These are phyloP conservation scores for Bursaphelenchus okinawaensis DNA, from an alignment of 2,888 invertebrate genomes.

Conservation along the genomic window DNA sequence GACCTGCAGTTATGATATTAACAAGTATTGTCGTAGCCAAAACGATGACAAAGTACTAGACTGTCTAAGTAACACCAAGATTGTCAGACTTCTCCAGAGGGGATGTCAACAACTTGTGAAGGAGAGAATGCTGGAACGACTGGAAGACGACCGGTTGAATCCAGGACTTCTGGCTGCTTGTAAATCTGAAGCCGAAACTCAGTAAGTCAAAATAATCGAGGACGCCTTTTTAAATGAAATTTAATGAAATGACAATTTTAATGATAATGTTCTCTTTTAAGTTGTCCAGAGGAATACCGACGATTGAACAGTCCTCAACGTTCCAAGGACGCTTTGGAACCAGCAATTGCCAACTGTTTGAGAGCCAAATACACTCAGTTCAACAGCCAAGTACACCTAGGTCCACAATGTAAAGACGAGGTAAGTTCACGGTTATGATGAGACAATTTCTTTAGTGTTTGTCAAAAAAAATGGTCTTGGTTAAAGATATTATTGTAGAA, in stretches of 20 bases:
- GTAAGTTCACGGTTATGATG: constrained; percentile 9
- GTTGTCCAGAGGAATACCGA: constrained; percentile 48
- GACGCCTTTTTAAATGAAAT: not conserved
- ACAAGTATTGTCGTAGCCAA: constrained; percentile 40
- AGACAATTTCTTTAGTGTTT: not conserved
- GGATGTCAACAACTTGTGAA: constrained; percentile 43
- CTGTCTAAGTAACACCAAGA: constrained; percentile 52
- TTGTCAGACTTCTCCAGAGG: constrained; percentile 45
- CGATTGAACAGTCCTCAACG: constrained; percentile 45
- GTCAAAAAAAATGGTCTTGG: too few relatives aligned
- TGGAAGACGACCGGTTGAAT: constrained; percentile 76
- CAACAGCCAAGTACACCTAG: constrained; percentile 22
- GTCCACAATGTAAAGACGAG: constrained; percentile 40
- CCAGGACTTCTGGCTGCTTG: constrained; percentile 79
- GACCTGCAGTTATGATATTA: constrained; percentile 68
- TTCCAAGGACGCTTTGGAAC: constrained; percentile 40
- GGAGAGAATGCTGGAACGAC: constrained; percentile 51
- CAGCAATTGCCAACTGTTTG: constrained; percentile 46
- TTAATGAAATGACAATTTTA: not conserved
- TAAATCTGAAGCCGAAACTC: constrained; percentile 60
- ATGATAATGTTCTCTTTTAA: too few relatives aligned
- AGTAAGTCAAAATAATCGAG: constrained; percentile 57
- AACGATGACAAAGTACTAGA: constrained; percentile 45
- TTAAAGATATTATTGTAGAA: too few relatives aligned
- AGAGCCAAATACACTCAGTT: constrained; percentile 45